phyloP scores from a whole-genome alignment of 23 tunicate species.

The Ciona savignyi region DNA sequence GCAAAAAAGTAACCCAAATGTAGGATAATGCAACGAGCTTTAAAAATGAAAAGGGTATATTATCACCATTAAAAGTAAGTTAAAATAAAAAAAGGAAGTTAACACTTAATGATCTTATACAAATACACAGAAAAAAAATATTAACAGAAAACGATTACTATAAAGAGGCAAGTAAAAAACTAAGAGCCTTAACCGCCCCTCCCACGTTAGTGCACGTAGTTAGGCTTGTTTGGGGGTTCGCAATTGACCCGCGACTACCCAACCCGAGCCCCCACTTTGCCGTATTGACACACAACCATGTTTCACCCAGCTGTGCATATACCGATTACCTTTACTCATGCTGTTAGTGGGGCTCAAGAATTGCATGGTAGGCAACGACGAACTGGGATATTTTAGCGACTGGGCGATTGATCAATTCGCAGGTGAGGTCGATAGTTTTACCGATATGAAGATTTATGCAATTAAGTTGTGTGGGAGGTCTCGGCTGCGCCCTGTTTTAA shows the following conservation, averaged over 20 bases:
- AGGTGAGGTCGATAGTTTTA: not conserved
- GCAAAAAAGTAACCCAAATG: not conserved
- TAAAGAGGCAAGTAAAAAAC: too few relatives aligned
- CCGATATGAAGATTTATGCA: not conserved
- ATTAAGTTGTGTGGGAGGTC: not conserved
- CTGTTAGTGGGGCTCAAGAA: not conserved
- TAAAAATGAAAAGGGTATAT: too few relatives aligned
- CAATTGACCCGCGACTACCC: not conserved
- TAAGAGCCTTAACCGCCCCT: too few relatives aligned
- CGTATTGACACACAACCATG: not conserved
- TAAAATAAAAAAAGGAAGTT: too few relatives aligned
- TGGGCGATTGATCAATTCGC: not conserved
- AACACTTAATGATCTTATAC: too few relatives aligned
- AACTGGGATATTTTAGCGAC: not conserved
- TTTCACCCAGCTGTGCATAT: not conserved
- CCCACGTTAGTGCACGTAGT: not conserved
- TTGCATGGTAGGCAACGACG: not conserved
- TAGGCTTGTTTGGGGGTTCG: not conserved
- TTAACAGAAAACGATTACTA: too few relatives aligned
- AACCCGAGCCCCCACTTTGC: conserved; percentile 1
- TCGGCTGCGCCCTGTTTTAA: not conserved
- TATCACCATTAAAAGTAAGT: too few relatives aligned
- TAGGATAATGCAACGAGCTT: not conserved
- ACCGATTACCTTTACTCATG: not conserved
- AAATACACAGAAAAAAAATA: too few relatives aligned